A percentile compares a stretch with the other conserved stretches of the same genome.
Evolutionary conservation across 2,797 vertebrate species (phyloP).

Genomic region (Leptatherina wallacei): DNA sequence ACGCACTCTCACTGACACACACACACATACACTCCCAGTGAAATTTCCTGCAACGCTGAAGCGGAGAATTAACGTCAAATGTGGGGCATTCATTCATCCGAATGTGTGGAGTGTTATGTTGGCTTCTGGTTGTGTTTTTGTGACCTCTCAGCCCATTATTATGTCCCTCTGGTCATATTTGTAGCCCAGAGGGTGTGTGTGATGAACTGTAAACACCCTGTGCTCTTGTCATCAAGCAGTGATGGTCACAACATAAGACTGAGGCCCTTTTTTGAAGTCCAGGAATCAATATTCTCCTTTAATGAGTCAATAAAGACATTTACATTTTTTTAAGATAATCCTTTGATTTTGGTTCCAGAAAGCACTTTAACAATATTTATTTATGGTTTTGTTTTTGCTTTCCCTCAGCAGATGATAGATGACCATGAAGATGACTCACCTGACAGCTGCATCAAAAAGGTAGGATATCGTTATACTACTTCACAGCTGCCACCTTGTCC

Average conservation of each 20-base stretch:
- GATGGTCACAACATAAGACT: conserved; percentile 32
- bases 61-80: conserved; percentile 79
- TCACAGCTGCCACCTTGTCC: not conserved
- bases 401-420: conserved; percentile 87
- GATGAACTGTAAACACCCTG: conserved; percentile 68
- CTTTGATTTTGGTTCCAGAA: not conserved
- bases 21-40: conserved; percentile 57
- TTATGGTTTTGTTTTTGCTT: conserved; percentile 38
- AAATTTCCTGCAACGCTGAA: conserved; percentile 81
- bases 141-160: conserved; percentile 76
- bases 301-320: conserved; percentile 26
- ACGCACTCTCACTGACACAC: conserved; percentile 61
- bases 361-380: not conserved
- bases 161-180: conserved; percentile 66
- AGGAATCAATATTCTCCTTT: conserved; percentile 45
- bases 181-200: conserved; percentile 61
- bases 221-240: conserved; percentile 43
- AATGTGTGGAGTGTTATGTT: conserved; percentile 59
- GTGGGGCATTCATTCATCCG: conserved; percentile 76
- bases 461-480: conserved; percentile 69
- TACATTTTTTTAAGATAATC: not conserved
- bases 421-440: conserved; percentile 89
- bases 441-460: conserved; percentile 93
- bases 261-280: not conserved
- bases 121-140: conserved; percentile 69